Conservation (phyloP, 2,113 vertebrate genomes). For the Saimiri boliviensis region DNA sequence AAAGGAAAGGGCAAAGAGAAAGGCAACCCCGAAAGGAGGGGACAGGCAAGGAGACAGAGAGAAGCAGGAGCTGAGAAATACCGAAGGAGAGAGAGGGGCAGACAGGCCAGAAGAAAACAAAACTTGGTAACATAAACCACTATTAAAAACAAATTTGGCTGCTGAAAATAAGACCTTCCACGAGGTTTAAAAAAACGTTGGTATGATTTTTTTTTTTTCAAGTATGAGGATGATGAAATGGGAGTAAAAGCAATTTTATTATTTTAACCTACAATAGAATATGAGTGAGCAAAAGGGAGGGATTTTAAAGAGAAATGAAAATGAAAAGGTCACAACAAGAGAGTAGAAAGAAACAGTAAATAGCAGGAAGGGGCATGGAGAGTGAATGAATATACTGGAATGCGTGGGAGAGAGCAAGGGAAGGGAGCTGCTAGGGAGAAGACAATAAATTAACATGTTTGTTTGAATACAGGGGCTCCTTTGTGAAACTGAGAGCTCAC, state of each 20-base stretch:
- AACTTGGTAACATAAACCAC: not conserved
- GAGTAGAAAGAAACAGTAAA: not conserved
- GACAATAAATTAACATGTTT: conserved; percentile 30
- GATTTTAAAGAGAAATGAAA: not conserved
- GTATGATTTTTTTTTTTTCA: not conserved
- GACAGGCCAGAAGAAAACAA: not conserved
- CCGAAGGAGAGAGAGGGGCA: not conserved
- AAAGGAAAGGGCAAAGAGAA: not conserved
- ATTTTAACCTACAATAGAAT: conserved; percentile 15
- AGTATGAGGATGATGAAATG: not conserved
- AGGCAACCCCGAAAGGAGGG: not conserved
- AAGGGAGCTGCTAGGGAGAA: not conserved
- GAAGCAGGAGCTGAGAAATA: not conserved
- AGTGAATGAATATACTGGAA: not conserved
- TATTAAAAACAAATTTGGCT: conserved; percentile 1
- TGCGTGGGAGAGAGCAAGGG: not conserved
- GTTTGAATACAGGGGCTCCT: not conserved
- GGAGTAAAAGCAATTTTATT: not conserved
- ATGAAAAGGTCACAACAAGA: not conserved
- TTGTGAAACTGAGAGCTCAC: conserved; percentile 43
- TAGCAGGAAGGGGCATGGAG: rapidly evolving
- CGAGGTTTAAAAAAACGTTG: not conserved
- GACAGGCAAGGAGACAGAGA: not conserved
- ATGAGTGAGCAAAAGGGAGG: not conserved
- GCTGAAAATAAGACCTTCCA: not conserved